Base-by-base conservation (phyloP, 2,113 vertebrate genomes). In the Brienomyrus longianalis region DNA sequence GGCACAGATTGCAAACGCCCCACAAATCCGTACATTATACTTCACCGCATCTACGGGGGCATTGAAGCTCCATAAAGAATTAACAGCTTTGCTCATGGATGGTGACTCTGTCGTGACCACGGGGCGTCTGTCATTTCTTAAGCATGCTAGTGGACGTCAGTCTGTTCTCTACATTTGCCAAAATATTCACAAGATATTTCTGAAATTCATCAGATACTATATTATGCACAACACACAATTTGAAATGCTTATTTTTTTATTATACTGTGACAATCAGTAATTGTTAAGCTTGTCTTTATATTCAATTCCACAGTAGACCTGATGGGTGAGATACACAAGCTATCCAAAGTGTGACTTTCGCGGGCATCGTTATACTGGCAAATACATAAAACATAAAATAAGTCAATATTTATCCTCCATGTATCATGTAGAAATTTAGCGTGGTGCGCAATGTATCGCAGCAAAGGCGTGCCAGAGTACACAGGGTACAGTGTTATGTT, bases 1-100 rank as follows among this genome's bases (percentile, higher is more conserved):
- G 62, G 62, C 62, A 13, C 62, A 13, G 93, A 95, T 8, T 39
- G 94, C 95, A 93, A 96, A 94, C 96, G 96, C 94, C 95, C 7
- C 21, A 96, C 95, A 90, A 39, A 88, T 88, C 86, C 88, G 51
- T n/a, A 43, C 15, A 6, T 23, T 39, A 39, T 10, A 39, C 15
- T 21, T 39, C 3, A 1, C 15, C 13, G 2, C 35, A 3, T 47
- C 43, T 47, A 43, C 39, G 47, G 43, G n/a, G 45, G 7, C 43
- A 45, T 7, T 43, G 35, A 19, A 19, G 21, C 43, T 47, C 39
- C 13, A 5, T 17, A 83, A 45, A 43, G 17, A 43, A 80, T 39
- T 27, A 80, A 43, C 4, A 17, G 74, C 74, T 83, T 83, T 43
- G 31, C 77, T 3, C 21, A 84, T n/a, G 9, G 45, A 50, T 45